phyloP scores from a whole-genome alignment of 2,113 vertebrate species.

The Erinaceus europaeus region DNA sequence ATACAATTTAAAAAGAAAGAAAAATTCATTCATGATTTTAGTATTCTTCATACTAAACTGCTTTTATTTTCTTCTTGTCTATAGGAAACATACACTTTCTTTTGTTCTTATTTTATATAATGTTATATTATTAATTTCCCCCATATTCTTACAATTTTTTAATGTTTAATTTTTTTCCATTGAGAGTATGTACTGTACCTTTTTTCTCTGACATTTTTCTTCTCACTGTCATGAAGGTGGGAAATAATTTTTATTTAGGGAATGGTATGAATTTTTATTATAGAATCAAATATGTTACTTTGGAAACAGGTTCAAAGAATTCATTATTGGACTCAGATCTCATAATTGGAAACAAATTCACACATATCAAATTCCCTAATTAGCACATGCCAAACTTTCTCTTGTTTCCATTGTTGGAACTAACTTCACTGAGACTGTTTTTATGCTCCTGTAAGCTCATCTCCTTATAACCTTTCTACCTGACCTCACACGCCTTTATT shows the following conservation, averaged over 20 bases:
- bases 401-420: conserved; percentile 50
- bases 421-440: conserved; percentile 53
- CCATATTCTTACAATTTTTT: conserved; percentile 3
- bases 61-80: conserved; percentile 6
- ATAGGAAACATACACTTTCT: background rate
- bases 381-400: conserved; percentile 68
- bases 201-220: conserved; percentile 43
- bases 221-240: conserved; percentile 53
- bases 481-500: conserved; percentile 40
- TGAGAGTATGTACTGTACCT: conserved; percentile 14
- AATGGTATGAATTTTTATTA: conserved; percentile 62
- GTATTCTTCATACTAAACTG: background rate
- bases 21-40: conserved; percentile 31
- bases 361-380: conserved; percentile 68
- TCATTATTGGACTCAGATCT: conserved; percentile 66
- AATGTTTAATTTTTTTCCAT: conserved; percentile 31
- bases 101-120: conserved; percentile 22
- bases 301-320: conserved; percentile 71
- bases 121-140: conserved; percentile 16
- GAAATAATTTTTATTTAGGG: conserved; percentile 71
- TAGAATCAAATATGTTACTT: conserved; percentile 65
- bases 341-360: conserved; percentile 74
- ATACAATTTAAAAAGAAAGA: conserved; percentile 3
- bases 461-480: conserved; percentile 45
- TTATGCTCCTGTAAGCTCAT: conserved; percentile 35